phyloP scores from a whole-genome alignment of 2,113 vertebrate genomes.

The Gnathonemus longibarbis region DNA sequence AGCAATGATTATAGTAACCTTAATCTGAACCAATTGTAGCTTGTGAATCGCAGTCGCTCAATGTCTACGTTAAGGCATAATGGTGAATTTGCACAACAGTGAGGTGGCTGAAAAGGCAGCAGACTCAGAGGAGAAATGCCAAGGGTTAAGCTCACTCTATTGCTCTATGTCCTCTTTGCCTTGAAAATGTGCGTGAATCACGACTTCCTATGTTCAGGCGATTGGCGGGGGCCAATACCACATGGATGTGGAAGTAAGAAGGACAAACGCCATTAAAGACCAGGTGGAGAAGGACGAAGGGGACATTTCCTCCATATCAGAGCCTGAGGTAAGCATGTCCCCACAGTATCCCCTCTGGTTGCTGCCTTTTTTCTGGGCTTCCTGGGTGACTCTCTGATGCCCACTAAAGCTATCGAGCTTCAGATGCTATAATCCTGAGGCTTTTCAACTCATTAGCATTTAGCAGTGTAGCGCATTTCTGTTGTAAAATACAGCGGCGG shows the following conservation, averaged over 20 bases:
- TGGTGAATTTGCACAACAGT: neutral
- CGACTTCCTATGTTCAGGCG: neutral
- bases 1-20: neutral
- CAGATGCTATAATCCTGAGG: neutral
- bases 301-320: neutral
- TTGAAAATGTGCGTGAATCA: neutral
- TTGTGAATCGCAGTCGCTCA: neutral
- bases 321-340: neutral
- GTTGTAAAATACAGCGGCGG: neutral
- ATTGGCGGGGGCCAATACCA: slow-evolving; percentile 14
- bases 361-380: neutral
- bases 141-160: neutral
- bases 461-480: neutral
- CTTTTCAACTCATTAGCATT: neutral
- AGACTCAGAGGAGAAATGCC: neutral
- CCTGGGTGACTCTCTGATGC: neutral
- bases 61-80: neutral
- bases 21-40: neutral
- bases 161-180: neutral
- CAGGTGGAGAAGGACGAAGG: neutral
- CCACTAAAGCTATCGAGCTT: neutral
- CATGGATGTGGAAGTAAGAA: slow-evolving; percentile 10
- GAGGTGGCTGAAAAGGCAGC: neutral
- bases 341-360: too few relatives aligned
- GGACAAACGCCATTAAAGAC: neutral